Percentiles rank a stretch among this genome's conserved stretches.
Evolutionary conservation across 1,140 invertebrate genomes (phyloP).

Genomic region (Brachionus calyciflorus): DNA sequence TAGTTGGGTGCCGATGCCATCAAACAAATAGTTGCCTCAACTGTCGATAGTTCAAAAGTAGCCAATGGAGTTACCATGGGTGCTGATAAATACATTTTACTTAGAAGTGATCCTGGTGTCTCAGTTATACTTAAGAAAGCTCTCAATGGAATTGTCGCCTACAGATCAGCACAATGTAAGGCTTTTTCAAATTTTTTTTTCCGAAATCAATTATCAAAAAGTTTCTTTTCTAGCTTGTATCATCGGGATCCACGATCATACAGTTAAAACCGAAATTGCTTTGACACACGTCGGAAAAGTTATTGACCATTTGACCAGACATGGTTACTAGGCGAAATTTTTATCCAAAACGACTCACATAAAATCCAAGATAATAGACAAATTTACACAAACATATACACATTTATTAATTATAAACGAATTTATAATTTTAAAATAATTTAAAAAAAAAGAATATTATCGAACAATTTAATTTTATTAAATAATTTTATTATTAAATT

Average conservation of each 20-base stretch:
- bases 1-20: constrained; percentile 24
- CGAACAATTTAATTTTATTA: constrained; percentile 42
- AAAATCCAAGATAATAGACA: not conserved
- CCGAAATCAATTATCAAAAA: too few species aligned
- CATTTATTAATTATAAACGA: constrained; percentile 3
- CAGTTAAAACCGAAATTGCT: constrained; percentile 29
- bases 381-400: not conserved
- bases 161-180: constrained; percentile 35
- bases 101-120: constrained; percentile 28
- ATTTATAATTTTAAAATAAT: constrained; percentile 38
- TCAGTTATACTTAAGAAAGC: constrained; percentile 39
- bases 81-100: constrained; percentile 30
- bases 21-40: not conserved
- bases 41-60: not conserved
- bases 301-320: constrained; percentile 36
- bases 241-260: constrained; percentile 34
- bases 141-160: constrained; percentile 12
- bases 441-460: constrained; percentile 13
- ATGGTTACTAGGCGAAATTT: constrained; percentile 43
- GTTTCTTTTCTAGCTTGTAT: not conserved
- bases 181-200: too few species aligned
- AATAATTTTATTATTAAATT: constrained; percentile 23
- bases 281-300: constrained; percentile 26
- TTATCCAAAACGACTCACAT: not conserved
- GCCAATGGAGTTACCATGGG: constrained; percentile 17